These are phyloP conservation scores for Linyphia triangularis DNA, from an alignment of 2,888 invertebrate genomes.

Conservation along the genomic window DNA sequence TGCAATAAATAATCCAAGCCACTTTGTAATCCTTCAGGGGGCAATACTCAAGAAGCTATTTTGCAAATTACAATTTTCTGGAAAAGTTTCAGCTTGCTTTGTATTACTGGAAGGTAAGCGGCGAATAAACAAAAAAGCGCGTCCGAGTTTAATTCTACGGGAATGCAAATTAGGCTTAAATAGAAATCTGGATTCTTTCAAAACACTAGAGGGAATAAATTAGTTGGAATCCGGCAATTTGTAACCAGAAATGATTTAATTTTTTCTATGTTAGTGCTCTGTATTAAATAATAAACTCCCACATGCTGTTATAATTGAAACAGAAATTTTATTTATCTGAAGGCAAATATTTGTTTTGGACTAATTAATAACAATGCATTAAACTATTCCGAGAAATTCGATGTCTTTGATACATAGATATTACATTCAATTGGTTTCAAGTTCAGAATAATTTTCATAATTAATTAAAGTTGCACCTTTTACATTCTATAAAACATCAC, in stretches of 20 bases:
- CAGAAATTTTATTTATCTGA: neutral
- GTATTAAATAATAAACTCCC: constrained; percentile 29
- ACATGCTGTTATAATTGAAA: neutral
- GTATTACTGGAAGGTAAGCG: neutral
- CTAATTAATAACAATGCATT: neutral
- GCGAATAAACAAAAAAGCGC: constrained; percentile 26
- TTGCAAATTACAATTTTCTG: constrained; percentile 49
- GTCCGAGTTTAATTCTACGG: constrained; percentile 9
- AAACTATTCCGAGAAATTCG: neutral
- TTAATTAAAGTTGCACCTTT: too few species aligned
- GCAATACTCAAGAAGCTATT: constrained; percentile 26
- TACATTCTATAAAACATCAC: too few species aligned
- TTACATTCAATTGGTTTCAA: too few species aligned
- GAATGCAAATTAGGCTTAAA: constrained; percentile 60
- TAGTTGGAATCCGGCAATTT: constrained; percentile 30
- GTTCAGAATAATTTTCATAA: too few species aligned
- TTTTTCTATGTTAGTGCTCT: neutral
- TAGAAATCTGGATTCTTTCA: constrained; percentile 51
- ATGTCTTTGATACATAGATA: too few species aligned
- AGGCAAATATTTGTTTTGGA: neutral
- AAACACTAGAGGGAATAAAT: constrained; percentile 18
- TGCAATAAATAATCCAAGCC: constrained; percentile 17
- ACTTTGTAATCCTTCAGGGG: constrained; percentile 20
- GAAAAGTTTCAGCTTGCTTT: constrained; percentile 40
- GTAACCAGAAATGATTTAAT: neutral